These are phyloP conservation scores for Drosophila kambysellisi DNA, from an alignment of 2,888 invertebrate genomes.

Conservation along the genomic window DNA sequence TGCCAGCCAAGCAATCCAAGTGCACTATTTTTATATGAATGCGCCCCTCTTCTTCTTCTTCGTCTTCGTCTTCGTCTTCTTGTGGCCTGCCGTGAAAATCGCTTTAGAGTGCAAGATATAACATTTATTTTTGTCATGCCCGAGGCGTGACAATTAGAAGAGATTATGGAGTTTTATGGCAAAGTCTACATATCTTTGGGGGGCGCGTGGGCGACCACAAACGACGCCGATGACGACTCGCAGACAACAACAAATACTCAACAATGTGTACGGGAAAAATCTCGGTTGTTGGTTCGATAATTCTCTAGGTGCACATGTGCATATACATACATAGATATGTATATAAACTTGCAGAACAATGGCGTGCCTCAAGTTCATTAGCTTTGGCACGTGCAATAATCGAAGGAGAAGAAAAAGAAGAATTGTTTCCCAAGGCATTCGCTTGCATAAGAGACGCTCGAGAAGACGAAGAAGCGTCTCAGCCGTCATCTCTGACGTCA, in stretches of 20 bases:
- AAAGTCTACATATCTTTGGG: slow-evolving; percentile 20
- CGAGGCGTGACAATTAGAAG: slow-evolving; percentile 76
- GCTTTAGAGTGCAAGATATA: slow-evolving; percentile 32
- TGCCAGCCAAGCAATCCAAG: slow-evolving; percentile 60
- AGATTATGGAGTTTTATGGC: slow-evolving; percentile 71
- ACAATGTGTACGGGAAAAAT: slow-evolving; percentile 1
- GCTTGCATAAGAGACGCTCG: slow-evolving; percentile 59
- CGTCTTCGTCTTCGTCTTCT: slow-evolving; percentile 9
- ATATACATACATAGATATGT: neutral
- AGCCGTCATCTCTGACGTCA: slow-evolving; percentile 59
- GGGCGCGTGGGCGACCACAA: slow-evolving; percentile 75
- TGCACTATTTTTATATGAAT: slow-evolving; percentile 64
- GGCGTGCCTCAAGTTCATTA: slow-evolving; percentile 70
- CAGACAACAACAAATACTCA: slow-evolving; percentile 2
- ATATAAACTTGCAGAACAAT: slow-evolving; percentile 13
- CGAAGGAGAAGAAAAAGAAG: slow-evolving; percentile 2
- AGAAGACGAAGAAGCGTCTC: neutral
- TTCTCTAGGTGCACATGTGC: slow-evolving; percentile 8
- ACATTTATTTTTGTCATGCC: slow-evolving; percentile 66
- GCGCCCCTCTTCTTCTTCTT: slow-evolving; percentile 52
- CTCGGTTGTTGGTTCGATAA: slow-evolving; percentile 71
- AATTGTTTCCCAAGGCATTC: slow-evolving; percentile 30
- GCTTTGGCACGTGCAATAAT: slow-evolving; percentile 54
- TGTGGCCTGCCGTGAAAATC: slow-evolving; percentile 44
- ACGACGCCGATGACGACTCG: slow-evolving; percentile 42